Percentiles rank a stretch among this genome's conserved stretches.
Evolutionary conservation across 30 jellyfish, hydroid and myxozoan genomes (phyloP).

Genomic region (Aurelia sp.): DNA sequence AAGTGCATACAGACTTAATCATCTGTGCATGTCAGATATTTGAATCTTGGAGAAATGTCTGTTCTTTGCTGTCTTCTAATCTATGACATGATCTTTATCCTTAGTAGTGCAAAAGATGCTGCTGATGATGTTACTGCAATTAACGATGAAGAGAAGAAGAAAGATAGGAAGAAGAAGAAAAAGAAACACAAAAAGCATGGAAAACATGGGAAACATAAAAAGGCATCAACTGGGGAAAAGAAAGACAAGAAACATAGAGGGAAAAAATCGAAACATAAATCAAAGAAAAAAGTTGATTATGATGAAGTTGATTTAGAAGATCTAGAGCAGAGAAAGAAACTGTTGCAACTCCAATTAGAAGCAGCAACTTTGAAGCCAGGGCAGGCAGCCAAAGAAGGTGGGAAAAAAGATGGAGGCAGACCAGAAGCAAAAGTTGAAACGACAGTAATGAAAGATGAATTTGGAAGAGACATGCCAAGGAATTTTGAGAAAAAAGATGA

Average conservation of each 20-base stretch:
- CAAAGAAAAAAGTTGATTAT: constrained; percentile 28
- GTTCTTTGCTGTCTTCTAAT: background rate
- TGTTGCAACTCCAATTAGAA: constrained; percentile 79
- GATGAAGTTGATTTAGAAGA: constrained; percentile 86
- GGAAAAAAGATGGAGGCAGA: constrained; percentile 2
- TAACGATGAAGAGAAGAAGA: background rate
- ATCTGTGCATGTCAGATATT: no score
- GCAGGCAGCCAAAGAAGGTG: background rate
- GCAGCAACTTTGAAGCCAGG: constrained; percentile 37
- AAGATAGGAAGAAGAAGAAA: constrained; percentile 44
- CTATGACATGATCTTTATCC: background rate
- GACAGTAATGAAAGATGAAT: constrained; percentile 30
- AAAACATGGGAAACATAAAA: constrained; percentile 47
- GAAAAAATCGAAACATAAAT: constrained; percentile 31
- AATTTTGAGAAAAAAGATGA: constrained; percentile 12
- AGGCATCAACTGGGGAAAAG: constrained; percentile 25
- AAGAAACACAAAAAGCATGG: constrained; percentile 63
- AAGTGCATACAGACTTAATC: no score
- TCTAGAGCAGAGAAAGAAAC: constrained; percentile 73
- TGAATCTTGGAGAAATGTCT: background rate
- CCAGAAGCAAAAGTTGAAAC: background rate
- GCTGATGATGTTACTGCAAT: background rate
- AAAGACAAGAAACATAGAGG: constrained; percentile 63
- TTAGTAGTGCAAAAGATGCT: background rate
- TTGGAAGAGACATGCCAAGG: constrained; percentile 66